phyloP scores from a whole-genome alignment of 1,140 invertebrate species.

The Panagrolaimus sp. region DNA sequence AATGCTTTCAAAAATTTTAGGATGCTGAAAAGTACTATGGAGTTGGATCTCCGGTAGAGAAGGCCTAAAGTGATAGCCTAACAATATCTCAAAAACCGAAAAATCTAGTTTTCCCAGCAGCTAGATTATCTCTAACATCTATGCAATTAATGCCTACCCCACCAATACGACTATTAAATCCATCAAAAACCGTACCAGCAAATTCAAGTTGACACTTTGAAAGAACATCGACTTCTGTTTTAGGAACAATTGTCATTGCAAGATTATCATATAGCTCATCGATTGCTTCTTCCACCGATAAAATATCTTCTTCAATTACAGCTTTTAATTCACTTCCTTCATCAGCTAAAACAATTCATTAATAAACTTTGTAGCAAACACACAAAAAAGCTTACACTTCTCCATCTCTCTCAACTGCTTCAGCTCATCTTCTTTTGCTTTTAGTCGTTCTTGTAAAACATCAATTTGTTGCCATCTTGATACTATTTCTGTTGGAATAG shows the following conservation, averaged over 20 bases:
- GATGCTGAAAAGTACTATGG: too few species aligned
- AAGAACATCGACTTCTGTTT: conserved; percentile 37
- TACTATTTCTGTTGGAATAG: not conserved
- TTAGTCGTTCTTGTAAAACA: conserved; percentile 4
- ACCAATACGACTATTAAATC: too few species aligned
- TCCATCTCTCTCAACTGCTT: conserved; percentile 29
- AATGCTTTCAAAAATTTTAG: too few species aligned
- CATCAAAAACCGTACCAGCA: conserved; percentile 35
- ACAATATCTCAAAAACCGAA: too few species aligned
- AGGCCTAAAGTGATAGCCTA: too few species aligned
- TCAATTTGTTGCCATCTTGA: conserved; percentile 34
- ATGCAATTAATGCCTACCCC: too few species aligned
- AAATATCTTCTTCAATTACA: conserved; percentile 24
- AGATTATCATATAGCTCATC: conserved; percentile 21
- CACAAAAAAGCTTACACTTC: not conserved
- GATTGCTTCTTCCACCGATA: conserved; percentile 23
- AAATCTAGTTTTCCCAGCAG: too few species aligned
- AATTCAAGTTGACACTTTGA: conserved; percentile 49
- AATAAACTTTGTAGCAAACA: too few species aligned
- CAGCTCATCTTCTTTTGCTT: conserved; percentile 28
- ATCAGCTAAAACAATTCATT: conserved; percentile 17
- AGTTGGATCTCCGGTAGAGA: too few species aligned
- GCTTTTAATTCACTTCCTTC: conserved; percentile 19
- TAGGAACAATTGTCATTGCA: conserved; percentile 34
- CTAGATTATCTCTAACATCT: too few species aligned